Evolutionary conservation across 1,140 invertebrate species (phyloP).

Genomic region (Ctenoplectra terminalis): DNA sequence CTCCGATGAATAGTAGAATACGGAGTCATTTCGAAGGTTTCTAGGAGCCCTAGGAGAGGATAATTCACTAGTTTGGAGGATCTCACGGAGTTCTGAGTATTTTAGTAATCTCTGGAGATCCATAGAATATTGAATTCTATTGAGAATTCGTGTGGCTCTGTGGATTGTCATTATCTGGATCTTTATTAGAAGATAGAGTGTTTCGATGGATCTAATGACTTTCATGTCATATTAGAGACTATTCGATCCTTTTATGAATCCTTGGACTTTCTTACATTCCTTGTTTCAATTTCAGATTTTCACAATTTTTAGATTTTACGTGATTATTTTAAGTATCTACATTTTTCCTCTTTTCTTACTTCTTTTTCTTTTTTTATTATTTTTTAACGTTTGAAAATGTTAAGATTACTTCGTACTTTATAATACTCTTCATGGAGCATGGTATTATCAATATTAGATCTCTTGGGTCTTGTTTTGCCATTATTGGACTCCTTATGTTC

Average conservation of each 20-base stretch:
- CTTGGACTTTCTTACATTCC: too few species aligned
- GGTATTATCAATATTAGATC: conserved; percentile 2
- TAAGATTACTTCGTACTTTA: too few species aligned
- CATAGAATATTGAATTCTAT: neutral
- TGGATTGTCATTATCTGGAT: neutral
- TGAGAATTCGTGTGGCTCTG: neutral
- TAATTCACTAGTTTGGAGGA: neutral
- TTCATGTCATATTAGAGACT: neutral
- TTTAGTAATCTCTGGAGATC: neutral
- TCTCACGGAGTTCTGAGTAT: neutral
- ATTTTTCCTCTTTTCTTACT: too few species aligned
- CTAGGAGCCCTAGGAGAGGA: neutral
- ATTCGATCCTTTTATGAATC: too few species aligned
- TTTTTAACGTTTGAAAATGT: too few species aligned
- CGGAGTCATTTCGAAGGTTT: neutral
- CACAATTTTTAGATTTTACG: too few species aligned
- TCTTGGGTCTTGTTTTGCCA: neutral
- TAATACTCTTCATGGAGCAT: too few species aligned
- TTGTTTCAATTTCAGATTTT: too few species aligned
- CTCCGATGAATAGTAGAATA: neutral
- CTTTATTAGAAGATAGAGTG: neutral
- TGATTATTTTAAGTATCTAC: too few species aligned
- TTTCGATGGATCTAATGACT: neutral
- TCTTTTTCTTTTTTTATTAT: too few species aligned
- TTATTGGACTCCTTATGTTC: conserved; percentile 5